phyloP scores from a whole-genome alignment of 2,888 invertebrate genomes.

The Tetanocera ferruginea region DNA sequence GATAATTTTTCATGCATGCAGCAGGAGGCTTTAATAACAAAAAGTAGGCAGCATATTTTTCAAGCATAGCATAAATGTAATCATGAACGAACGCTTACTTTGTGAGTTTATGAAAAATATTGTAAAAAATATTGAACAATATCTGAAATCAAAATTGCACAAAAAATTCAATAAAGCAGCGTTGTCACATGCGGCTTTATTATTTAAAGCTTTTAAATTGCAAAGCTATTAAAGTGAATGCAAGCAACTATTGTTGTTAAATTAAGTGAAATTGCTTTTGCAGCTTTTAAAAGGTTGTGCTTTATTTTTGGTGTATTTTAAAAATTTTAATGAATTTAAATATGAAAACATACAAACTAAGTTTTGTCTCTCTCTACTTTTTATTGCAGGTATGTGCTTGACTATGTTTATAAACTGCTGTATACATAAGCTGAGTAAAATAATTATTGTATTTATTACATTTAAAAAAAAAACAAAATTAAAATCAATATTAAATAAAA shows the following conservation, averaged over 20 bases:
- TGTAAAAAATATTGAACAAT: neutral
- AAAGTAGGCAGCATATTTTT: neutral
- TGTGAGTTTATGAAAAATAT: neutral
- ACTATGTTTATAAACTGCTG: constrained; percentile 28
- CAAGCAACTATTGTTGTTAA: neutral
- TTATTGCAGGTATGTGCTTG: constrained; percentile 20
- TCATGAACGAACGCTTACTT: no score
- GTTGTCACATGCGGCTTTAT: neutral
- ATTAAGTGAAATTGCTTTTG: neutral
- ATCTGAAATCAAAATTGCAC: neutral
- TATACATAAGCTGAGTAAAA: neutral
- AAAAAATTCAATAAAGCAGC: neutral
- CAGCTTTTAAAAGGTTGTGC: neutral
- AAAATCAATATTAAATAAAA: neutral
- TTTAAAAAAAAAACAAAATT: neutral
- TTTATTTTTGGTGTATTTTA: no score
- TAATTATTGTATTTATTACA: neutral
- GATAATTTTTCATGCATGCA: neutral
- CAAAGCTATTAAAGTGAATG: neutral
- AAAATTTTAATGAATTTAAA: no score
- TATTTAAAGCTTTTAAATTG: neutral
- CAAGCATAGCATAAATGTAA: neutral
- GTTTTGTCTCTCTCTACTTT: constrained; percentile 19
- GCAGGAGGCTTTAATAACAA: neutral
- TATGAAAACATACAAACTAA: constrained; percentile 26